Conservation (phyloP, 2,113 vertebrate genomes). For the Ptilorrhoa leucosticta region DNA sequence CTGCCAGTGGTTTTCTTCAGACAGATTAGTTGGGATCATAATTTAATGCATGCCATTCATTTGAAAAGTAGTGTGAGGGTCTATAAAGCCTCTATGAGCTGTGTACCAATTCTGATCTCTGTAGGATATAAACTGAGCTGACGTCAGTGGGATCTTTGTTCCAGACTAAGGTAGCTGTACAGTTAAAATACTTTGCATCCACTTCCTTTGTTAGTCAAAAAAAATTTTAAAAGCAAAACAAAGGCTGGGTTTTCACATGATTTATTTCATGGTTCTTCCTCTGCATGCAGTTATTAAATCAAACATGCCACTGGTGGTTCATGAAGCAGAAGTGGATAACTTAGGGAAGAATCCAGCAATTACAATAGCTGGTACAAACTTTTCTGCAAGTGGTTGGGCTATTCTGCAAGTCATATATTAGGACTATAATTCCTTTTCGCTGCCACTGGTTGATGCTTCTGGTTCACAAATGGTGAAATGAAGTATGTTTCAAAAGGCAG, state of each 20-base stretch:
- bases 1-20: not conserved
- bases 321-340: not conserved
- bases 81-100: not conserved
- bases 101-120: not conserved
- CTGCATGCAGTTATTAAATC: not conserved
- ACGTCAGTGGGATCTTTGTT: not conserved
- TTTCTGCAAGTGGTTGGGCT: not conserved
- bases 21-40: not conserved
- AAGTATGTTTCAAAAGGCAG: not conserved
- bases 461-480: not conserved
- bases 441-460: not conserved
- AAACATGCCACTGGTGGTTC: not conserved
- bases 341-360: not conserved
- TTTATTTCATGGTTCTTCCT: not conserved
- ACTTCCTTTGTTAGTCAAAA: not conserved
- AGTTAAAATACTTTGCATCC: not conserved
- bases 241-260: not conserved
- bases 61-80: not conserved
- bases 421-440: not conserved
- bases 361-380: not conserved
- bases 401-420: not conserved
- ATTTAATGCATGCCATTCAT: not conserved
- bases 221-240: not conserved
- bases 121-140: not conserved
- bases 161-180: not conserved